Base-by-base conservation (phyloP, 2,888 invertebrate genomes). In the Temnothorax rugatulus region DNA sequence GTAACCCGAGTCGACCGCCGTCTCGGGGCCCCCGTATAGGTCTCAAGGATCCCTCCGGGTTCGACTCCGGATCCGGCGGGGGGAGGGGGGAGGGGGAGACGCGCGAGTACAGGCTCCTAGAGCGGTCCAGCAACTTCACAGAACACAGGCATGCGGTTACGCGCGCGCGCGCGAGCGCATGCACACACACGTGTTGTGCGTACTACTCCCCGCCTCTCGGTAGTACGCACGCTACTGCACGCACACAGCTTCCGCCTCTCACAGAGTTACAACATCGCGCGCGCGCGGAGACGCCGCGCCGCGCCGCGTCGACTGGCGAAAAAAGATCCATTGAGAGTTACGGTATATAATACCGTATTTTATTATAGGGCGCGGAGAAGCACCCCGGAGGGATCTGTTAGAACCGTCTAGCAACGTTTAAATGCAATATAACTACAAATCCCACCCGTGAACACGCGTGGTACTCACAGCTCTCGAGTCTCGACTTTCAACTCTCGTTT, bases 61-160 rank as follows among this genome's bases (percentile, higher is more conserved):
- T 61, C 61, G 52, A 64, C 77, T 57, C 41, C 54, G 59, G 61
- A 5, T 18, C 73, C 69, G 41, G 69, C 66, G 21, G 81, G 73
- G 50, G 68, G 69, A 64, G 11, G 59, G 73, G 21, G 81, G 73
- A 54, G 68, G 69, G 69, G 11, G 59, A 76, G 9, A 84, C 52
- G 86, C 75, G 84, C 52, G 71, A 71, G 61, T 64, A 41, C 82
- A 83, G 82, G 75, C 79, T 69, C 79, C 76, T 64, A 90, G 90
- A 90, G 90, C 86, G 90, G 90, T 90, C 90, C 90, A 75, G 87
- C 90, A 89, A 87, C 89, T 90, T 85, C 89, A 85, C 86, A 81
- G 85, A 87, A 84, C 66, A 76, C 77, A 83, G 68, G 52, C 76
- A 66, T 59, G 74, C 68, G 74, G 64, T 61, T 74, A 38, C 77